Evolutionary conservation across 2,113 vertebrate genomes (phyloP).

Genomic region (Hyla sarda): DNA sequence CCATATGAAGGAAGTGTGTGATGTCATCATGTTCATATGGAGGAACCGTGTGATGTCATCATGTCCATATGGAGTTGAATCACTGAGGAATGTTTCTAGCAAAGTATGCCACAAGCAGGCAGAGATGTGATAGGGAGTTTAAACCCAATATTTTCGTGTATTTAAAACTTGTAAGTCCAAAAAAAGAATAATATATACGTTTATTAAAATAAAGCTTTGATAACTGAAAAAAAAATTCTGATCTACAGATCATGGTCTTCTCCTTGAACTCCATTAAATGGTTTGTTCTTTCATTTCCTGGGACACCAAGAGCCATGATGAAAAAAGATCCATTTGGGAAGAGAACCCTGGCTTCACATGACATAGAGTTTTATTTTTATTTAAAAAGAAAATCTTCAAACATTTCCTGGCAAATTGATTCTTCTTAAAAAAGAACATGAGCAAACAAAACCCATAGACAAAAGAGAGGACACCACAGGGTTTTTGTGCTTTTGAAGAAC

Average conservation of each 20-base stretch:
- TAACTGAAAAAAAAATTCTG: not conserved
- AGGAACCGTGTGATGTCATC: no score
- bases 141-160: no score
- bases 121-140: no score
- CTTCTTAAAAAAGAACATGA: conserved; percentile 1
- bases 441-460: not conserved
- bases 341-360: conserved; percentile 4
- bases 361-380: not conserved
- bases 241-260: not conserved
- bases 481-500: conserved; percentile 15
- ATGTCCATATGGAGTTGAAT: no score
- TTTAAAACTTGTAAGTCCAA: no score
- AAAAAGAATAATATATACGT: not conserved
- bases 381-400: conserved; percentile 5
- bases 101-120: no score
- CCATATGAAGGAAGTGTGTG: no score
- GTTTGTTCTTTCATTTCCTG: not conserved
- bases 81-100: no score
- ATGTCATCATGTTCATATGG: no score
- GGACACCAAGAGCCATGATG: not conserved
- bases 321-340: conserved; percentile 14
- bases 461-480: not conserved
- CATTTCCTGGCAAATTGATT: conserved; percentile 7
- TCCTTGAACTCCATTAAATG: not conserved
- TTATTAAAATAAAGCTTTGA: not conserved